Percentiles rank a stretch among this genome's conserved stretches.
phyloP scores from a whole-genome alignment of 2,113 vertebrate species.

The Zapus hudsonius region DNA sequence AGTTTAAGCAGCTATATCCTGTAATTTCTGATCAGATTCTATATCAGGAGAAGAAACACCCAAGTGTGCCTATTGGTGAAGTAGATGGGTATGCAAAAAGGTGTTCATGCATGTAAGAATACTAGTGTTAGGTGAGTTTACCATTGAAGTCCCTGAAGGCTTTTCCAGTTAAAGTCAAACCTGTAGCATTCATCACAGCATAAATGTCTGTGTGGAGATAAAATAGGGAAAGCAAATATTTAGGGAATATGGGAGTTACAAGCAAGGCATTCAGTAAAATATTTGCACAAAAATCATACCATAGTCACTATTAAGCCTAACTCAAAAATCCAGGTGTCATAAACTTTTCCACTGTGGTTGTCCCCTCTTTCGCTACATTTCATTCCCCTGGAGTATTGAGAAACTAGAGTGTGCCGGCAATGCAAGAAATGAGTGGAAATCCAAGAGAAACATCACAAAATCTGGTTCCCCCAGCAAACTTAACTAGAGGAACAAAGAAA shows the following conservation, averaged over 20 bases:
- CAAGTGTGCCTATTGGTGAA: not conserved
- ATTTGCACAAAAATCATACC: not conserved
- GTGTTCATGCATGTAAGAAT: not conserved
- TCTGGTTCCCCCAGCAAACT: not conserved
- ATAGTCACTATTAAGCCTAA: not conserved
- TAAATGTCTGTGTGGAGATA: not conserved
- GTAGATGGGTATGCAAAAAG: not conserved
- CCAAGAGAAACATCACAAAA: not conserved
- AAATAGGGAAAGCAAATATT: no score
- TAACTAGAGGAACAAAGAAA: accelerated
- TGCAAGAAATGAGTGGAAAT: not conserved
- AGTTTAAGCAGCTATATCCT: not conserved
- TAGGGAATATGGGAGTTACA: no score
- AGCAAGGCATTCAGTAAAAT: not conserved
- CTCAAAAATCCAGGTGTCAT: not conserved
- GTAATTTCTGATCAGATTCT: not conserved
- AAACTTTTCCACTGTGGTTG: not conserved
- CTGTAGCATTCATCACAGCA: not conserved
- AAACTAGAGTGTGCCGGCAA: not conserved
- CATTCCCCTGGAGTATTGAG: not conserved
- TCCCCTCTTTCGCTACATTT: not conserved
- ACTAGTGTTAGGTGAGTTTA: not conserved
- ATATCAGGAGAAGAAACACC: not conserved
- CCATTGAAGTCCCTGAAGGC: not conserved
- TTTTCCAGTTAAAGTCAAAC: not conserved